These are phyloP conservation scores for Parnassius apollo DNA, from an alignment of 2,888 invertebrate genomes.

Conservation along the genomic window DNA sequence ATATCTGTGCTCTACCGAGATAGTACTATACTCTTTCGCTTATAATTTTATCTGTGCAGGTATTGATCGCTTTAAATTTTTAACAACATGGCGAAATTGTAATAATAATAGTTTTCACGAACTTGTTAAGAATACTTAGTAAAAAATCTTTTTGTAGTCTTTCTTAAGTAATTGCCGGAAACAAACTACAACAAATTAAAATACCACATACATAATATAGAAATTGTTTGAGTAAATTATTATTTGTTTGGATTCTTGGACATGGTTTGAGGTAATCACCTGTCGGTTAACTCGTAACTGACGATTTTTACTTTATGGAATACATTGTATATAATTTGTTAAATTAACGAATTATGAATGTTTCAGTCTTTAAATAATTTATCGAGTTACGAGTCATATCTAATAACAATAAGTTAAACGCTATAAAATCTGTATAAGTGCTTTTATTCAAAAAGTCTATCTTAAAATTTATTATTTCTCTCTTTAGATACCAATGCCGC, in stretches of 20 bases:
- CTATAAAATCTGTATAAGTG: too few species aligned
- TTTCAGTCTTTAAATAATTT: too few species aligned
- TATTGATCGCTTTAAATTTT: conserved; percentile 42
- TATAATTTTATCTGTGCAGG: conserved; percentile 6
- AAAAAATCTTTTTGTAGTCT: conserved; percentile 7
- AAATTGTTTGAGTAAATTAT: conserved; percentile 5
- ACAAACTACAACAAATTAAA: not conserved
- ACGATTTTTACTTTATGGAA: not conserved
- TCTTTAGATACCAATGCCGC: conserved; percentile 49
- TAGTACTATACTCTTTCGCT: too few species aligned
- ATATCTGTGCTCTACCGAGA: too few species aligned
- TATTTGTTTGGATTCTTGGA: conserved; percentile 25
- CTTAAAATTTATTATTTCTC: conserved; percentile 10
- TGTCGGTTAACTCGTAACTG: conserved; percentile 15
- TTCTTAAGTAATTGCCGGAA: not conserved
- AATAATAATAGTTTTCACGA: conserved; percentile 30
- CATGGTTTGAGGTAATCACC: conserved; percentile 18
- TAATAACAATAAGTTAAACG: too few species aligned
- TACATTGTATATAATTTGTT: too few species aligned
- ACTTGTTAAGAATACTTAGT: conserved; percentile 13
- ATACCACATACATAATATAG: not conserved
- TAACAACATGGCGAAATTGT: conserved; percentile 73
- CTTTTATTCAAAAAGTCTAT: not conserved
- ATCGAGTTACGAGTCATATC: too few species aligned
- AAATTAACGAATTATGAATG: too few species aligned